Evolutionary conservation across 2,888 invertebrate species (phyloP).

Genomic region (Pterobdella sp.): DNA sequence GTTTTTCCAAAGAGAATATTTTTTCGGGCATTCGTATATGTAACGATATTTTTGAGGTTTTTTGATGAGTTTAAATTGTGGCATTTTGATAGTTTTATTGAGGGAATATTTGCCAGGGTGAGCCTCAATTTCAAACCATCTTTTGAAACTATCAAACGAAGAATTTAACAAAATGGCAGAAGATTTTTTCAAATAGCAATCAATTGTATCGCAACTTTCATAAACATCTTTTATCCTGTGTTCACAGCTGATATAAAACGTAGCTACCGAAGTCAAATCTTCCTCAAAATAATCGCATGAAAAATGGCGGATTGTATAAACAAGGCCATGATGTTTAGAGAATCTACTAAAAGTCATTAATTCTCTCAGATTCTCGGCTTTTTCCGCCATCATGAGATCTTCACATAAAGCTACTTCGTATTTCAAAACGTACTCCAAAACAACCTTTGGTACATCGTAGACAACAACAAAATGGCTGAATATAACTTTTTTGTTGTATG

Average conservation of each 20-base stretch:
- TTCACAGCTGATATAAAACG: conserved; percentile 15
- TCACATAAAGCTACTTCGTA: conserved; percentile 20
- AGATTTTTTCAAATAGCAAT: conserved; percentile 21
- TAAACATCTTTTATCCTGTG: conserved; percentile 16
- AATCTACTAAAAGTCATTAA: conserved; percentile 9
- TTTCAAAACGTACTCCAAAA: conserved; percentile 17
- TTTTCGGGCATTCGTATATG: neutral
- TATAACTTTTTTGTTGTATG: neutral
- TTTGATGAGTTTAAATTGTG: conserved; percentile 15
- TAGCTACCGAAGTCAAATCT: neutral
- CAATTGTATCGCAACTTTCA: conserved; percentile 10
- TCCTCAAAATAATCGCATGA: conserved; percentile 11
- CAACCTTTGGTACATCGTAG: conserved; percentile 16
- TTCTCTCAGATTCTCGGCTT: conserved; percentile 1
- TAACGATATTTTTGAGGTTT: neutral
- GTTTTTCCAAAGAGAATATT: conserved; percentile 9
- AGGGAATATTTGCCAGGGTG: conserved; percentile 12
- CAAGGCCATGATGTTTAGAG: conserved; percentile 17
- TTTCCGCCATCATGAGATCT: conserved; percentile 9
- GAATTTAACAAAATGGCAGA: conserved; percentile 7
- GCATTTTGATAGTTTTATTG: conserved; percentile 5
- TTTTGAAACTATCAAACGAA: conserved; percentile 18
- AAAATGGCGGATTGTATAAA: conserved; percentile 1
- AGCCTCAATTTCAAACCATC: conserved; percentile 19
- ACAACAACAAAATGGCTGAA: conserved; percentile 21